phyloP scores from a whole-genome alignment of 2,888 invertebrate genomes.

The Acrocera orbiculus region DNA sequence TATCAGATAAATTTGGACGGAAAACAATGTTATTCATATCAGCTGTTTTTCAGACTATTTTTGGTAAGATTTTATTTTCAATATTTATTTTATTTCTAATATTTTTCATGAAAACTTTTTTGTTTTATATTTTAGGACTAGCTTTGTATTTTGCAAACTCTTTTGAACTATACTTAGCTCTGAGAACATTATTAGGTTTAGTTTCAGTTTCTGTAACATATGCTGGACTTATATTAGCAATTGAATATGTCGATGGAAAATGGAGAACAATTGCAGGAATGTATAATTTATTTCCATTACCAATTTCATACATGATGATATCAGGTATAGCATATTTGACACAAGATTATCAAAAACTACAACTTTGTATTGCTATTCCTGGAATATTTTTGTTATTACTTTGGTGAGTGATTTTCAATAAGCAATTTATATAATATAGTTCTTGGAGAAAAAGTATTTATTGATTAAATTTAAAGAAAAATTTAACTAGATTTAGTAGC shows the following conservation, averaged over 20 bases:
- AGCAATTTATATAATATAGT: background rate
- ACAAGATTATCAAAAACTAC: slow-evolving; percentile 54
- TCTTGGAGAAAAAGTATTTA: too few relatives aligned
- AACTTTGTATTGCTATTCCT: slow-evolving; percentile 54
- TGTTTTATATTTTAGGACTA: slow-evolving; percentile 30
- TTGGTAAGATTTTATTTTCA: slow-evolving; percentile 32
- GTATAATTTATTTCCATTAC: slow-evolving; percentile 62
- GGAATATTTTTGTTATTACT: slow-evolving; percentile 47
- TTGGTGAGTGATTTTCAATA: slow-evolving; percentile 39
- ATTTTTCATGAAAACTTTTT: background rate
- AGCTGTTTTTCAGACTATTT: slow-evolving; percentile 45
- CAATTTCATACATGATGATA: slow-evolving; percentile 55
- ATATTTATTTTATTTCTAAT: background rate
- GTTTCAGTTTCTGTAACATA: slow-evolving; percentile 69
- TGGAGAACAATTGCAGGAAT: slow-evolving; percentile 68
- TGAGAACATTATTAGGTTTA: slow-evolving; percentile 53
- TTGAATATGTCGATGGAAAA: slow-evolving; percentile 60
- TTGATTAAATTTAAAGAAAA: too few relatives aligned
- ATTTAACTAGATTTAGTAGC: too few relatives aligned
- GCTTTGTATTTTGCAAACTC: slow-evolving; percentile 52
- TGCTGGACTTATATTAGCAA: slow-evolving; percentile 60
- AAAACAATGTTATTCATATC: slow-evolving; percentile 57
- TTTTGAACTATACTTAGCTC: slow-evolving; percentile 48
- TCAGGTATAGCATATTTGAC: slow-evolving; percentile 51
- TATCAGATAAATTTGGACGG: slow-evolving; percentile 65